These are phyloP conservation scores for Polyergus mexicanus DNA, from an alignment of 1,140 invertebrate species.

Conservation along the genomic window DNA sequence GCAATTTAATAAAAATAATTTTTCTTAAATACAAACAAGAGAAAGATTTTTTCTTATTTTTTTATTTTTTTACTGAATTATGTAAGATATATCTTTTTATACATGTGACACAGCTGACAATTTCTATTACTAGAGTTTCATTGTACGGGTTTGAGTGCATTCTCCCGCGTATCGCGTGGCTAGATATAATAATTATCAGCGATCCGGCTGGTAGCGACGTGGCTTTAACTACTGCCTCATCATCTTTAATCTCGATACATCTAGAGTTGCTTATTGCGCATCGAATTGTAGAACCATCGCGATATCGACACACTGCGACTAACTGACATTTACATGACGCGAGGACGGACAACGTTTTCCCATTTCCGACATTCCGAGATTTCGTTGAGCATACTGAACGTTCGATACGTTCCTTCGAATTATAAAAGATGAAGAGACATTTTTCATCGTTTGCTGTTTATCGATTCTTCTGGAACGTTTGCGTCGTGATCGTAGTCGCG, in stretches of 20 bases:
- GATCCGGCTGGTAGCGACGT: neutral
- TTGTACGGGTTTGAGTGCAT: neutral
- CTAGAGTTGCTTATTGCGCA: slow-evolving; percentile 1
- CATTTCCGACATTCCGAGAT: slow-evolving; percentile 6
- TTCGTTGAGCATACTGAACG: neutral
- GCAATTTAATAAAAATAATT: neutral
- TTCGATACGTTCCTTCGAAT: neutral
- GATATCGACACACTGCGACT: neutral
- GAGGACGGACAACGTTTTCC: neutral
- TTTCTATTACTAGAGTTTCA: neutral
- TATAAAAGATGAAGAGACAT: neutral
- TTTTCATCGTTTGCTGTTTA: neutral
- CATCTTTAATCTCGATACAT: slow-evolving; percentile 33
- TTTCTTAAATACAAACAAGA: no score
- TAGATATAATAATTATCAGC: slow-evolving; percentile 37
- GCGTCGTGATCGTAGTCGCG: no score
- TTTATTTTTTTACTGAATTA: no score
- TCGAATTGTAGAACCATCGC: neutral
- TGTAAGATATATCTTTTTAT: no score
- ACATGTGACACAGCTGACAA: no score
- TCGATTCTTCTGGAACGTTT: neutral
- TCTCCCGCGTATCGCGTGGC: neutral
- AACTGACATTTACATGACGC: slow-evolving; percentile 28
- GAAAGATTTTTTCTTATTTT: no score
- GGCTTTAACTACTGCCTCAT: neutral